Base-by-base conservation (phyloP, 1,140 invertebrate species). In the Acromyrmex heyeri region DNA sequence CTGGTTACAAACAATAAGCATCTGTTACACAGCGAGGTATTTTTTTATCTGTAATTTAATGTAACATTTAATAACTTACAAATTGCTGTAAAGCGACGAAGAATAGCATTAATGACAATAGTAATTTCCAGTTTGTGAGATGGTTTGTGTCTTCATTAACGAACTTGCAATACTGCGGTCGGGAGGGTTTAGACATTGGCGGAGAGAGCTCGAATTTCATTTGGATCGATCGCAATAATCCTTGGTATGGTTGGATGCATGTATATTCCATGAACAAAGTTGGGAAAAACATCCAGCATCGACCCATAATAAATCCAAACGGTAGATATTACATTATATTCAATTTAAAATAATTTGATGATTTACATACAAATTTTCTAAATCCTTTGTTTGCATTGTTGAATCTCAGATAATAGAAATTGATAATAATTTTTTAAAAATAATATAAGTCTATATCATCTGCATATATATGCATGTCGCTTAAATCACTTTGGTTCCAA, bases 261-360 rank as follows among this genome's bases (percentile, higher is more conserved):
- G 88, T 93, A 2, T 93, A 93, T 86, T 92, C 92, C 18, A 78
- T 90, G 38, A 91, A 88, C 70, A 93, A 93, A 86, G 90, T 90
- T 69, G 92, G 91, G 24, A 92, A 88, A 62, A 86, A 62, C 2
- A 21, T 7, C 0, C 24, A 73, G 10, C 91, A 92, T 87, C 86
- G 48, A 8, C 92, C 92, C 0, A 30, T 70, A 14, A 38, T 91
- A 30, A 93, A 92, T 86, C 86, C 85, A 21, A 86, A 90, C 6
- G 92, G 92, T 93, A 69, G 21, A 30, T 67, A 18, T 14, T 18
- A 62, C 44, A 59, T 50, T 16, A 50, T 50, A 50, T 75, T 30
- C 18, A 55, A 10, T 16, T 55, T 6, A 12, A 18, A 30, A 16
- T 7, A 86, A 18, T 70, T 2, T 50, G 5, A 50, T 44, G 7